phyloP scores from a whole-genome alignment of 2,888 invertebrate species.

The Dilophus febrilis region DNA sequence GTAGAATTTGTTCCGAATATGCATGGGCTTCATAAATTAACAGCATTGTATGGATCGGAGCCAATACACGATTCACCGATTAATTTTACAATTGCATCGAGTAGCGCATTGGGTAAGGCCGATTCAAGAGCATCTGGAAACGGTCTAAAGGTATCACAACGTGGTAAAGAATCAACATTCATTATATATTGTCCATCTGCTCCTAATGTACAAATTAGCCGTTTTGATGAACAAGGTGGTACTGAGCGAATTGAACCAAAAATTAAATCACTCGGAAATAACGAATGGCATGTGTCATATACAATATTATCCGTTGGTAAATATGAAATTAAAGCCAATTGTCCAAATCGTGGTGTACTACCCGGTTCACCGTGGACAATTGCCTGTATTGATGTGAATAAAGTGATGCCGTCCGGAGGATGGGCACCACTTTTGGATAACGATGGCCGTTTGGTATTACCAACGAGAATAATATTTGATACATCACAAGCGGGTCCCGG shows the following conservation, averaged over 20 bases:
- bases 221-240: constrained; percentile 26
- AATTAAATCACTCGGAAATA: constrained; percentile 38
- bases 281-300: constrained; percentile 80
- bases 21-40: constrained; percentile 48
- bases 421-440: constrained; percentile 71
- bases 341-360: constrained; percentile 38
- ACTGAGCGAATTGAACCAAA: constrained; percentile 30
- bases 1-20: constrained; percentile 74
- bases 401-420: constrained; percentile 50
- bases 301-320: constrained; percentile 81
- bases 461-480: constrained; percentile 72
- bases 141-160: constrained; percentile 48
- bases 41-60: constrained; percentile 52
- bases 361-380: constrained; percentile 74
- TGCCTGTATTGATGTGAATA: constrained; percentile 26
- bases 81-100: constrained; percentile 41
- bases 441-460: constrained; percentile 51
- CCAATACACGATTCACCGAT: constrained; percentile 36
- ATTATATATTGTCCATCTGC: constrained; percentile 36
- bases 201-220: constrained; percentile 46
- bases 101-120: constrained; percentile 30
- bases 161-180: constrained; percentile 54
- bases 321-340: constrained; percentile 73
- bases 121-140: constrained; percentile 45
- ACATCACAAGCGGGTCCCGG: constrained; percentile 83